phyloP scores from a whole-genome alignment of 1,140 invertebrate species.

The Periplaneta americana region DNA sequence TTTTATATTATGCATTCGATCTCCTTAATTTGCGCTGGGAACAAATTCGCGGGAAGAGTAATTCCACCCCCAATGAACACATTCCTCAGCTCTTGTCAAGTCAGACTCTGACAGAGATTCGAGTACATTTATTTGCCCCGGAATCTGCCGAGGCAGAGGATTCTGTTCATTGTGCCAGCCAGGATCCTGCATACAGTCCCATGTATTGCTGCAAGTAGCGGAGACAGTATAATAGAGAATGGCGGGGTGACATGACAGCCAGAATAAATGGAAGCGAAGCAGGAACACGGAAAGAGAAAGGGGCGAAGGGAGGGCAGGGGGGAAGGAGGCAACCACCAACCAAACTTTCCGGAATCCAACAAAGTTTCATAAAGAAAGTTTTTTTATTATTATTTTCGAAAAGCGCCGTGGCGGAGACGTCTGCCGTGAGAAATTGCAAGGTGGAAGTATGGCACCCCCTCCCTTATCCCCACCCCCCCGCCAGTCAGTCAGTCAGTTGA shows the following conservation, averaged over 20 bases:
- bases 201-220: neutral
- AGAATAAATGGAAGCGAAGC: neutral
- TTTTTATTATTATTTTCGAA: neutral
- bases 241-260: neutral
- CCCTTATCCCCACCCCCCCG: neutral
- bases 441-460: neutral
- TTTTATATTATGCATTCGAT: too few species aligned
- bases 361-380: neutral
- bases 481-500: neutral
- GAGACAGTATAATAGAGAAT: neutral
- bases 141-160: neutral
- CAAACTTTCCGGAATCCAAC: neutral
- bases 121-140: neutral
- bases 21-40: too few species aligned
- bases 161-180: neutral
- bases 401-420: neutral
- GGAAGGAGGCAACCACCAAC: neutral
- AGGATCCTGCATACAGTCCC: neutral
- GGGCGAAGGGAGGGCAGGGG: neutral
- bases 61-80: neutral
- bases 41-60: too few species aligned
- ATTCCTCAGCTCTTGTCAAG: neutral
- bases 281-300: neutral
- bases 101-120: neutral
- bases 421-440: neutral